Base-by-base conservation (phyloP, 2,888 invertebrate genomes). In the Crocallis elinguaria region DNA sequence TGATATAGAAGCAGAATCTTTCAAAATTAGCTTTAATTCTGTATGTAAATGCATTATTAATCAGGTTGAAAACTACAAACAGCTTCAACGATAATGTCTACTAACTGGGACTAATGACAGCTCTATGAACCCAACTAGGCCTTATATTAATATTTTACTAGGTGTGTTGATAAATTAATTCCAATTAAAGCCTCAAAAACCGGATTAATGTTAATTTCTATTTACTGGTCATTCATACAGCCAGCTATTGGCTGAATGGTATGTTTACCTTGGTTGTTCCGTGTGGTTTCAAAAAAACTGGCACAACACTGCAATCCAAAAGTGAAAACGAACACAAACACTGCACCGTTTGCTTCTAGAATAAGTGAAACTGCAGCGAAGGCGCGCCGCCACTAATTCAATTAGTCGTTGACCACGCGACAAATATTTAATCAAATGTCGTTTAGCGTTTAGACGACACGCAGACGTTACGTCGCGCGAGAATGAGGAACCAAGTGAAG, bases 401-500 rank as follows among this genome's bases (percentile, higher is more conserved):
- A 79, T 86, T 87, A 86, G 60, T 37, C 49, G 60, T 44, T 72
- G 64, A 66, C 69, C 64, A 63, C 63, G 64, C 57, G 59, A 60
- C 58, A 57, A 71, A 66, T 67, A 65, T 67, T 67, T 66, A 67
- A 62, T 64, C 62, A 55, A 61, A 66, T 56, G 64, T 60, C 48
- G 37, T 48, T 39, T 42, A 46, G 21, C 25, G 35, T 60, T 41
- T 48, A 38, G 23, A 55, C 62, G 62, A 60, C 62, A 62, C 60
- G 67, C 66, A 72, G 71, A 73, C 69, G 57, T 57, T 57, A 63
- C 67, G 69, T 66, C 67, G 69, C 66, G 66, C 65, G 60, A 68
- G 76, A 79, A 78, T 77, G 77, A 79, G 75, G 77, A 78, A 74
- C 71, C 57, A 79, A 76, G 72, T 77, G 76, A 84, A 77, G 77